Evolutionary conservation across 2,113 vertebrate genomes (phyloP).

Genomic region (Pachycephala philippinensis): DNA sequence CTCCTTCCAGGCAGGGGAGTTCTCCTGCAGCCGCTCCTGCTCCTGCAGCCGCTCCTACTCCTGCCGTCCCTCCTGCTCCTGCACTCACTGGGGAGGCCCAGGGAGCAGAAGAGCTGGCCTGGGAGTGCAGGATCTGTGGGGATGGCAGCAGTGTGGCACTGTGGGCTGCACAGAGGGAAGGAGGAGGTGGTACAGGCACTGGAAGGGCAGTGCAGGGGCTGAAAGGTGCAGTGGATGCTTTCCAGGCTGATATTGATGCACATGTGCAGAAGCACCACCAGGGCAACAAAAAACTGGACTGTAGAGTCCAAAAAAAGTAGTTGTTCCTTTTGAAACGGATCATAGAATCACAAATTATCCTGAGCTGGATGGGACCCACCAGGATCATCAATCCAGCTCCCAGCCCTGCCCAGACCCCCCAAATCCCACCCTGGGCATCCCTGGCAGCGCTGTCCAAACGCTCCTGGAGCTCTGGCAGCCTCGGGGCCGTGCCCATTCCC

Average conservation of each 20-base stretch:
- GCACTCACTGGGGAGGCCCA: neutral
- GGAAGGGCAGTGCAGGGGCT: neutral
- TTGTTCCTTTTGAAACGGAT: neutral
- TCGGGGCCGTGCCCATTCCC: neutral
- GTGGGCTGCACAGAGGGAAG: accelerated
- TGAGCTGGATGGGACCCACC: neutral
- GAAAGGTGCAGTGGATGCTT: neutral
- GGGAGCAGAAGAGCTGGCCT: neutral
- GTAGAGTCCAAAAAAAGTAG: too few relatives aligned
- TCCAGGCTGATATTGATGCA: neutral
- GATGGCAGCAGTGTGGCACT: accelerated
- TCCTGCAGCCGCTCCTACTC: neutral
- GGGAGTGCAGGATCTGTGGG: accelerated
- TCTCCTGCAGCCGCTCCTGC: neutral
- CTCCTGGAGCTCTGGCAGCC: neutral
- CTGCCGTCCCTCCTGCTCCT: too few relatives aligned
- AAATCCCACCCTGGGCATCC: neutral
- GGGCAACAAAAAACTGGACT: neutral
- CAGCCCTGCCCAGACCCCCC: neutral
- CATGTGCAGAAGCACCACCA: accelerated
- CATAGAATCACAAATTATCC: neutral
- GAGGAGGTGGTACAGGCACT: neutral
- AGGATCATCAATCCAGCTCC: accelerated
- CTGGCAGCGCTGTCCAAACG: neutral
- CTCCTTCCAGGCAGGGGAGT: slow-evolving; percentile 85